Base-by-base conservation (phyloP, 2,888 invertebrate genomes). In the Trichogramma evanescens region DNA sequence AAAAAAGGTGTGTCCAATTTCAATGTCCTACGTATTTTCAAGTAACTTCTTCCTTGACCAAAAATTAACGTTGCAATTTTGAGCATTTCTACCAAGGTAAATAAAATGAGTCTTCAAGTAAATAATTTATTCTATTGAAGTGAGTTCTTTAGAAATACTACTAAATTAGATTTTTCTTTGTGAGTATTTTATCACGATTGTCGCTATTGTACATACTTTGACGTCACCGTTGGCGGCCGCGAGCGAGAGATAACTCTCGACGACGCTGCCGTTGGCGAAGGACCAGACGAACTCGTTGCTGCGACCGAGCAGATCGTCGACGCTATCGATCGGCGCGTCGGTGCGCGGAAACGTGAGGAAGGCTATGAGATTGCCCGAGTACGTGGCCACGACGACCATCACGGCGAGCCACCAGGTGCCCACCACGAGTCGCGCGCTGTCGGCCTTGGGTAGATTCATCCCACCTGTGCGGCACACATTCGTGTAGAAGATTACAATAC, bases 331-430 rank as follows among this genome's bases (percentile, higher is more conserved):
- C 0, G 89, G 84, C 43, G 82, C 80, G 74, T 89, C 88, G 71
- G 88, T 86, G 75, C 90, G 89, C 0, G 95, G 95, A 73, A 95
- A 94, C 0, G 95, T 95, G 49, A 95, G 82, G 76, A 94, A 94
- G 0, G 95, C 94, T 0, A 95, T 94, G 67, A 95, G 82, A 78
- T 93, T 94, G 3, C 95, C 95, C 58, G 93, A 93, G 75, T 95
- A 95, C 0, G 93, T 93, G 13, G 94, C 94, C 0, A 94, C 90
- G 26, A 94, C 83, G 0, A 95, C 89, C 64, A 94, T 82, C 0
- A 94, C 93, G 1, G 92, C 91, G 53, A 95, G 77, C 95, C 95
- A 95, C 95, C 95, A 95, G 1, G 91, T 87, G 0, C 92, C 93
- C 0, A 95, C 86, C 4, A 95, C 83, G 6, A 94, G 77, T 5